A percentile compares a stretch with the other conserved stretches of the same genome.
These are phyloP conservation scores for Falco novaeseelandiae DNA, from an alignment of 2,797 vertebrate genomes.

Conservation along the genomic window DNA sequence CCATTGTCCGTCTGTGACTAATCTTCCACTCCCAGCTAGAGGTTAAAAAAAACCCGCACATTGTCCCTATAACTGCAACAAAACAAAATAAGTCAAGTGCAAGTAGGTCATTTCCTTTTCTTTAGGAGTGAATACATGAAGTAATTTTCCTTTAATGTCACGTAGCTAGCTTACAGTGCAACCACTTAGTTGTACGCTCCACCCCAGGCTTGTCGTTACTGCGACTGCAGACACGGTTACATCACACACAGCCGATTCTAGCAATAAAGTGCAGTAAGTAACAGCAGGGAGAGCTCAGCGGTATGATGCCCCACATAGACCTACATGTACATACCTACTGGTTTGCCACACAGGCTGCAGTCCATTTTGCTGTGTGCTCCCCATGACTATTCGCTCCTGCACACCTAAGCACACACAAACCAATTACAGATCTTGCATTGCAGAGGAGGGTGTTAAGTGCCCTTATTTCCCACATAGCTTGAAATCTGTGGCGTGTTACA, in stretches of 20 bases:
- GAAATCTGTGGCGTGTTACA: neutral
- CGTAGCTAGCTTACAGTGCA: rapidly evolving
- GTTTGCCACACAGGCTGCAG: neutral
- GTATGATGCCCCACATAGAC: neutral
- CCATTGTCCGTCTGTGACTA: neutral
- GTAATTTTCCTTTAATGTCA: neutral
- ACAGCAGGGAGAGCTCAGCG: neutral
- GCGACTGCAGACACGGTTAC: neutral
- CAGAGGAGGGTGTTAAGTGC: neutral
- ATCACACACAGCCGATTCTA: neutral
- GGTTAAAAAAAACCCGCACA: neutral
- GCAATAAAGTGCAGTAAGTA: neutral
- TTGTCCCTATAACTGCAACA: neutral
- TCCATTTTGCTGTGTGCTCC: neutral
- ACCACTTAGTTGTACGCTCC: too few species aligned
- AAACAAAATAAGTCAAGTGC: neutral
- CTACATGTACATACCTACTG: too few species aligned
- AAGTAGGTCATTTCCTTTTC: neutral
- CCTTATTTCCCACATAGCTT: neutral
- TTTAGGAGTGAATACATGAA: neutral
- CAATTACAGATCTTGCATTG: neutral
- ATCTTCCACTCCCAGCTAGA: neutral
- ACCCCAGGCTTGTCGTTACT: neutral
- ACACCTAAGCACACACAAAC: neutral
- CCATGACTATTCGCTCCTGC: too few species aligned